Evolutionary conservation across 2,113 vertebrate species (phyloP).

Genomic region (Cyanoderma ruficeps): DNA sequence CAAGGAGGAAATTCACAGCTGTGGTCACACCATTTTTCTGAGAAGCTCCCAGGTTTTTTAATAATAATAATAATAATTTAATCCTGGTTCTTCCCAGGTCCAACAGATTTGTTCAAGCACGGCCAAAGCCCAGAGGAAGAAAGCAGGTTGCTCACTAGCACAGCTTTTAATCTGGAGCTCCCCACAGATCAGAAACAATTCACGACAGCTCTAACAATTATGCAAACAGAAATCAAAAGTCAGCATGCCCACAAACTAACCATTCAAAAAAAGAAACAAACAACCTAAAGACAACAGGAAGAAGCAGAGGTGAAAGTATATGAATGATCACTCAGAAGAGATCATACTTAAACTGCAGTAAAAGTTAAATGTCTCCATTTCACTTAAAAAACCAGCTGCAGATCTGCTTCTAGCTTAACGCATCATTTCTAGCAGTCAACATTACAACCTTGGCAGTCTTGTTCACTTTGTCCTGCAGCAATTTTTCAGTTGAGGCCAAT

Average conservation of each 20-base stretch:
- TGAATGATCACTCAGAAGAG: slow-evolving; percentile 59
- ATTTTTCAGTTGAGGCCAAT: slow-evolving; percentile 99
- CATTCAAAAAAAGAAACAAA: not conserved
- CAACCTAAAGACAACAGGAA: slow-evolving; percentile 64
- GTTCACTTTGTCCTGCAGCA: slow-evolving; percentile 99
- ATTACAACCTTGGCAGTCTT: slow-evolving; percentile 98
- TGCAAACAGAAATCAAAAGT: slow-evolving; percentile 36
- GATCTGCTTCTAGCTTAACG: slow-evolving; percentile 83
- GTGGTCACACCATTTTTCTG: not conserved
- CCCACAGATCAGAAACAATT: not conserved
- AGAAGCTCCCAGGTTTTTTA: not conserved
- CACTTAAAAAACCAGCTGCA: slow-evolving; percentile 77
- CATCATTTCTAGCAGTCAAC: slow-evolving; percentile 79
- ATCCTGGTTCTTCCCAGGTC: not conserved
- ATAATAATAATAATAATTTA: not conserved
- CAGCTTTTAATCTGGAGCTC: not conserved
- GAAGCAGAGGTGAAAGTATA: slow-evolving; percentile 63
- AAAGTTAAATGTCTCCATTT: slow-evolving; percentile 71
- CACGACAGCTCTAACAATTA: slow-evolving; percentile 63
- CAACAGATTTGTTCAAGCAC: not conserved
- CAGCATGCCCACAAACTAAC: slow-evolving; percentile 62
- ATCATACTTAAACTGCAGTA: slow-evolving; percentile 76
- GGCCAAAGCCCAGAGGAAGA: not conserved
- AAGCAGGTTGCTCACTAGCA: slow-evolving; percentile 15
- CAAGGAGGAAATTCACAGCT: not conserved